Conservation (phyloP, 2,888 invertebrate genomes). For the Stictocephala bisonia region DNA sequence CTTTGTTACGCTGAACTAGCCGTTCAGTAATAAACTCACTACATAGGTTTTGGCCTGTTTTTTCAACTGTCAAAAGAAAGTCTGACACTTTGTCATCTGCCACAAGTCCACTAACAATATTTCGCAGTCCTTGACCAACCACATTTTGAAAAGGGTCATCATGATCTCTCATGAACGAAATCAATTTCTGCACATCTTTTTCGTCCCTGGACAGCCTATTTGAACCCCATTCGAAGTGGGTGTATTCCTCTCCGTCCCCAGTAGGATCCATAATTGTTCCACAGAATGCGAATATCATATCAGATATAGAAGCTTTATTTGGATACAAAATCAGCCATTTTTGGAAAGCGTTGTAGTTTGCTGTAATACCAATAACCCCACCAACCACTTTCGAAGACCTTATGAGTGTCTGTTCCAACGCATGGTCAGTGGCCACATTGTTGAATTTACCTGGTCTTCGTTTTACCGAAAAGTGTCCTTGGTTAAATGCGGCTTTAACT, state of each 20-base stretch:
- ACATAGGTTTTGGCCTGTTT: neutral
- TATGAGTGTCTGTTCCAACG: slow-evolving; percentile 20
- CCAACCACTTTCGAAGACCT: slow-evolving; percentile 15
- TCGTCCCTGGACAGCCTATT: slow-evolving; percentile 10
- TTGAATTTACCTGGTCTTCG: slow-evolving; percentile 18
- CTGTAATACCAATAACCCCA: slow-evolving; percentile 20
- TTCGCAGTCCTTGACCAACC: slow-evolving; percentile 12
- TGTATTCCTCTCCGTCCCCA: neutral
- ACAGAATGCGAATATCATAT: slow-evolving; percentile 12
- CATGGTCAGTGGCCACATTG: slow-evolving; percentile 34
- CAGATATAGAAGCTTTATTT: slow-evolving; percentile 5
- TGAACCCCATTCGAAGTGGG: slow-evolving; percentile 10
- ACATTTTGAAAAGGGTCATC: slow-evolving; percentile 4
- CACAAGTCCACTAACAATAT: slow-evolving; percentile 22
- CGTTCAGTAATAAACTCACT: slow-evolving; percentile 1
- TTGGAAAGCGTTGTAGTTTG: slow-evolving; percentile 14
- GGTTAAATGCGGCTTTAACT: slow-evolving; percentile 1
- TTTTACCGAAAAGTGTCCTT: slow-evolving; percentile 6
- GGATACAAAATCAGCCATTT: slow-evolving; percentile 14
- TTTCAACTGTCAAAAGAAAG: slow-evolving; percentile 21
- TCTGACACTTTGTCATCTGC: slow-evolving; percentile 5
- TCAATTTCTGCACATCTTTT: slow-evolving; percentile 29
- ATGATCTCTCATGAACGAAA: slow-evolving; percentile 16
- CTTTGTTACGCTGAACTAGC: neutral
- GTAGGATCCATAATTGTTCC: slow-evolving; percentile 17